Conservation (phyloP, 1,140 invertebrate genomes). For the Temnothorax curvispinosus region DNA sequence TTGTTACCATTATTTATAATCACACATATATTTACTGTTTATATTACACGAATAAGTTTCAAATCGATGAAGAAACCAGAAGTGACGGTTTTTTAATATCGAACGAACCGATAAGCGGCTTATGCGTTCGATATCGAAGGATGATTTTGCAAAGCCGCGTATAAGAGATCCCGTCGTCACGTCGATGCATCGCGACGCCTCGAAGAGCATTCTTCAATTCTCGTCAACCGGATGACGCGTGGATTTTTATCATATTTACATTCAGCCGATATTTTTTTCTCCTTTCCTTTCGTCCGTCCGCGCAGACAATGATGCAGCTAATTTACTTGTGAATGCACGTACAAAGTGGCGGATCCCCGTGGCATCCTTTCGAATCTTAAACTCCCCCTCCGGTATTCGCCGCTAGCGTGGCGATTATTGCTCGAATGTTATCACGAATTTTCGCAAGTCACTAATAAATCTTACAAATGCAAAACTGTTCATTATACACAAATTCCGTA, state of each 20-base stretch:
- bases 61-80: neutral
- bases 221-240: constrained; percentile 68
- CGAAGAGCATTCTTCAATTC: constrained; percentile 29
- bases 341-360: constrained; percentile 44
- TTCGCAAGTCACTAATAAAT: constrained; percentile 8
- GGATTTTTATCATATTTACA: constrained; percentile 70
- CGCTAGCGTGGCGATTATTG: neutral
- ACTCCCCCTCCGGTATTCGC: neutral
- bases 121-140: constrained; percentile 33
- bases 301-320: constrained; percentile 70
- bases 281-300: constrained; percentile 35
- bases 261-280: constrained; percentile 61
- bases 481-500: neutral
- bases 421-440: neutral
- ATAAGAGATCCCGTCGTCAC: constrained; percentile 42
- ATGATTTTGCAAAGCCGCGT: constrained; percentile 36
- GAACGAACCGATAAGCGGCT: constrained; percentile 22
- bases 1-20: neutral
- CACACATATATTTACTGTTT: neutral
- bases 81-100: constrained; percentile 17
- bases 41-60: neutral
- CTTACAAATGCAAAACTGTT: neutral
- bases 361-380: constrained; percentile 68
- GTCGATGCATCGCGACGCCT: constrained; percentile 33
- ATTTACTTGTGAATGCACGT: constrained; percentile 71